Base-by-base conservation (phyloP, 2,797 vertebrate species). In the Labeo calbasu region DNA sequence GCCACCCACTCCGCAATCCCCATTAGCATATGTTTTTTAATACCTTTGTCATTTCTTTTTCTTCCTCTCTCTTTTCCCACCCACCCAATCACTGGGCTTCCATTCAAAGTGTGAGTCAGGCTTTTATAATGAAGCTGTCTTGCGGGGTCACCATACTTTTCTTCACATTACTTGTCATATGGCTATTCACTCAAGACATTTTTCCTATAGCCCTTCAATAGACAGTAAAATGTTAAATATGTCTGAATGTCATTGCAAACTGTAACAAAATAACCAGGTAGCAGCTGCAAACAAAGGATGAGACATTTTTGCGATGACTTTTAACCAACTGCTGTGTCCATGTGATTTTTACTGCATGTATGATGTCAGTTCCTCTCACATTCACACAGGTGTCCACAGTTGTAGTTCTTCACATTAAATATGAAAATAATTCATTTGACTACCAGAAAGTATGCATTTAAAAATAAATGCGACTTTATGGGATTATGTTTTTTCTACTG, bases 1-100 rank as follows among this genome's bases (percentile, higher is more conserved):
- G 48, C 65, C 73, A 76, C 28, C 53, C 36, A 25, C 65, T 53
- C 61, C 50, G 14, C 50, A 40, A 25, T 23, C 6, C 83, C 79
- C 13, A 53, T 87, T 87, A 72, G 88, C 88, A 87, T 51, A 77
- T 21, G 77, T 32, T 48, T 55, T 61, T 59, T 66, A 46, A 50
- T 65, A 28, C 65, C 32, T 72, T 72, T 80, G 46, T 59, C 70
- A 48, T 12, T 73, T 57, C 2, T 53, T 53, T 51, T 11, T 70
- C 46, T 57, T 50, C 19, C 13, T 57, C 11, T 40, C 48, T 50
- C 17, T 71, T 7, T 72, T 48, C n/a, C 77, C 63, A 43, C 57
- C 36, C 40, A 36, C 70, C 23, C 46, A 57, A 40, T 80, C 78
- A 69, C 53, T 80, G 50, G 78, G 65, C 50, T 80, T 80, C 65